Evolutionary conservation across 2,113 vertebrate species (phyloP).

Genomic region (Macaca fascicularis): T2T-MFA8v1.1 NC_088388.1:5168501-5169000

Average conservation of each 20-base stretch:
- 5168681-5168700: not conserved
- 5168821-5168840: rapidly evolving
- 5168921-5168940: not conserved
- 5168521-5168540: not conserved
- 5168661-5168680: not conserved
- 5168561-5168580: not conserved
- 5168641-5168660: not conserved
- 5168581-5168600: not conserved
- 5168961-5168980: not conserved
- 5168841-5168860: not conserved
- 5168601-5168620: rapidly evolving
- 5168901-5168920: not conserved
- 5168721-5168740: rapidly evolving
- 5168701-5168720: rapidly evolving
- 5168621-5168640: not conserved
- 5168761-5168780: rapidly evolving
- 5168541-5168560: not conserved
- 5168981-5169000: not conserved
- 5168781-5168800: rapidly evolving
- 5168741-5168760: rapidly evolving
- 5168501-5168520: not conserved
- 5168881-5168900: not conserved
- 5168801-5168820: too few species aligned
- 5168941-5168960: rapidly evolving
- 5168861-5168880: rapidly evolving